Conservation (phyloP, 2,888 invertebrate species). For the Nysson spinosus region DNA sequence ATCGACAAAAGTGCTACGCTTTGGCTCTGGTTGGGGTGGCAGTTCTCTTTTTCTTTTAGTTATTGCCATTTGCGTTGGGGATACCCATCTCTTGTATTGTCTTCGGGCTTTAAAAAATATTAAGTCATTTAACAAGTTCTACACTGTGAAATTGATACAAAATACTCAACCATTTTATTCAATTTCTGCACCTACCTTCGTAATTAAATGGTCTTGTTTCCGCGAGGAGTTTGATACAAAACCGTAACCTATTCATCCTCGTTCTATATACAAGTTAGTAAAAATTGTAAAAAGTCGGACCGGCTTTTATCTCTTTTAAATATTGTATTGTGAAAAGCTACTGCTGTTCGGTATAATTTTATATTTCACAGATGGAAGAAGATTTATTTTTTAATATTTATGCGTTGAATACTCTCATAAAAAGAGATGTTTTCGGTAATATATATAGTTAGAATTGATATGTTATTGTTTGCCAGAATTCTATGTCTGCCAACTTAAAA, state of each 20-base stretch:
- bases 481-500: too few relatives aligned
- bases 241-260: slow-evolving; percentile 63
- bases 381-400: too few relatives aligned
- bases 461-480: too few relatives aligned
- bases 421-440: too few relatives aligned
- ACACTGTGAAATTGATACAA: neutral
- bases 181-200: slow-evolving; percentile 56
- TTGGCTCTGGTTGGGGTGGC: slow-evolving; percentile 73
- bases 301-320: neutral
- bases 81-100: slow-evolving; percentile 82
- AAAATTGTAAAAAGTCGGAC: neutral
- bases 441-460: too few relatives aligned
- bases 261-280: neutral
- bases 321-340: too few relatives aligned
- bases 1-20: slow-evolving; percentile 84
- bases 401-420: too few relatives aligned
- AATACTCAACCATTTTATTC: neutral
- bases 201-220: slow-evolving; percentile 45
- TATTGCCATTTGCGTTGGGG: slow-evolving; percentile 83
- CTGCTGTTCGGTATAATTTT: too few relatives aligned
- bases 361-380: too few relatives aligned
- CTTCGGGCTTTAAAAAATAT: slow-evolving; percentile 74
- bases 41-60: slow-evolving; percentile 79
- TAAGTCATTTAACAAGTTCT: neutral
- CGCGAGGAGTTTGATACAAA: slow-evolving; percentile 40